A percentile compares a stretch with the other conserved stretches of the same genome.
phyloP scores from a whole-genome alignment of 1,140 invertebrate genomes.

The Popillia japonica region DNA sequence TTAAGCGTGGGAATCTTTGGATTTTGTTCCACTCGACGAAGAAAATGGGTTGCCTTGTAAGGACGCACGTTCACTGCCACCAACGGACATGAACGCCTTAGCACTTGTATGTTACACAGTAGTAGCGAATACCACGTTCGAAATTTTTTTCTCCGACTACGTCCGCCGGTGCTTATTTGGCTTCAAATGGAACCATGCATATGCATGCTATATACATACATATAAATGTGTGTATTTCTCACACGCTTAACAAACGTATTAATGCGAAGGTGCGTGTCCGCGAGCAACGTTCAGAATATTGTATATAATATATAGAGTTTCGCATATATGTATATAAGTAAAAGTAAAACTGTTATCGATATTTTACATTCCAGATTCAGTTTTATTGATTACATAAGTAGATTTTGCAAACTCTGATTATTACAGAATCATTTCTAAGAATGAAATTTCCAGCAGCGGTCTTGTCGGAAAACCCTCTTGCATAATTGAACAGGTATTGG shows the following conservation, averaged over 20 bases:
- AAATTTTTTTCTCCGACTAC: not conserved
- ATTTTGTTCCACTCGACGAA: slow-evolving; percentile 9
- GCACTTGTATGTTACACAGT: not conserved
- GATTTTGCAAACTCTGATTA: not conserved
- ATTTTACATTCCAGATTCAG: not conserved
- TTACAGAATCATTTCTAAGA: too few relatives aligned
- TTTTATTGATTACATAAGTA: not conserved
- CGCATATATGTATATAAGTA: not conserved
- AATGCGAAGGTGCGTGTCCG: not conserved
- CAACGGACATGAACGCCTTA: not conserved
- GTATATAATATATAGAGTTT: not conserved
- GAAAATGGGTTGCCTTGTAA: slow-evolving; percentile 18
- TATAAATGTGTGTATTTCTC: not conserved
- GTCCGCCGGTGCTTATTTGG: not conserved
- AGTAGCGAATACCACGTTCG: not conserved
- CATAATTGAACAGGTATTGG: too few relatives aligned
- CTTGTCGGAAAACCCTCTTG: too few relatives aligned
- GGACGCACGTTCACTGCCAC: not conserved
- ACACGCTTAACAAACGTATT: too few relatives aligned
- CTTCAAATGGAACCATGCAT: not conserved
- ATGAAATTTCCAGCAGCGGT: too few relatives aligned
- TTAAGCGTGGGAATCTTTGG: slow-evolving; percentile 13
- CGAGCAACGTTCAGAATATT: not conserved
- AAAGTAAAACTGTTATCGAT: not conserved
- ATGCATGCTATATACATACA: not conserved